These are phyloP conservation scores for Dasysyrphus tricinctus DNA, from an alignment of 2,888 invertebrate genomes.

Conservation along the genomic window DNA sequence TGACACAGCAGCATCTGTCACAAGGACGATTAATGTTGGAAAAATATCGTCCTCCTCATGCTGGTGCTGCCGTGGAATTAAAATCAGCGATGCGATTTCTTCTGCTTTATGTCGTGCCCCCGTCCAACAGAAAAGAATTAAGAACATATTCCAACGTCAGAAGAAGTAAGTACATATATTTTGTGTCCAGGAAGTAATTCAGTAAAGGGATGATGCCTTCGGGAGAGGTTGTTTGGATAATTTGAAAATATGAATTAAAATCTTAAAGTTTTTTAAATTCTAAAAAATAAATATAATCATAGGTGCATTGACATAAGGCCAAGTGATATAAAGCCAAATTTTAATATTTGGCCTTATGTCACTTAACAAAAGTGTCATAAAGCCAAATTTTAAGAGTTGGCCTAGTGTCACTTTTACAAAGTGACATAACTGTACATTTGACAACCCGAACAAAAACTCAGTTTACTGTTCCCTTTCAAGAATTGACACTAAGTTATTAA, in stretches of 20 bases:
- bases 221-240: background rate
- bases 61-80: background rate
- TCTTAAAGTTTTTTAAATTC: background rate
- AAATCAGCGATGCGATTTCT: slow-evolving; percentile 7
- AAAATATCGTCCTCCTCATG: background rate
- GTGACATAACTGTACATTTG: too few species aligned
- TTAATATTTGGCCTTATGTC: too few species aligned
- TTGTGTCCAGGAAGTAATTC: background rate
- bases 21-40: slow-evolving; percentile 19
- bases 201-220: background rate
- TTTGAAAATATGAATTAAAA: background rate
- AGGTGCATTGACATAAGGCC: too few species aligned
- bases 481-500: too few species aligned
- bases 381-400: too few species aligned
- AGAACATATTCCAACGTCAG: background rate
- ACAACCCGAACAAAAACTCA: too few species aligned
- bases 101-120: background rate
- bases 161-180: background rate
- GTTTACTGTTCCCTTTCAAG: too few species aligned
- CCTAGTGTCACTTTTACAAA: too few species aligned
- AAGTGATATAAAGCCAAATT: too few species aligned
- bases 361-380: too few species aligned
- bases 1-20: slow-evolving; percentile 55
- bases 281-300: too few species aligned
- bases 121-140: background rate